Conservation (phyloP, 37 sponge, comb jelly and placozoan genomes). For the Amphimedon queenslandica region DNA sequence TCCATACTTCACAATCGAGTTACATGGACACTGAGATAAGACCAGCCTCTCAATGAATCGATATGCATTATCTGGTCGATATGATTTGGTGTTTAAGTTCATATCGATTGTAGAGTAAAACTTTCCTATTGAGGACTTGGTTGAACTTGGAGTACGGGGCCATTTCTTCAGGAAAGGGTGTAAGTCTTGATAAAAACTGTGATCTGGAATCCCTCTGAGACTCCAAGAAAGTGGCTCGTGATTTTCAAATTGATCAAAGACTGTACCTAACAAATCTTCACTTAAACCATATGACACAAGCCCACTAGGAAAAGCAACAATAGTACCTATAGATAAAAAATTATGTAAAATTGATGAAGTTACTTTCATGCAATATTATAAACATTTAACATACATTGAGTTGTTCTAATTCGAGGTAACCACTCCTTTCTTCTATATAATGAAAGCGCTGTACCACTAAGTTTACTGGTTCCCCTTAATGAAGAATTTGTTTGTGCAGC, state of each 20-base stretch:
- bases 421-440: background rate
- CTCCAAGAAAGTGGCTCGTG: background rate
- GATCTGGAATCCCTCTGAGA: background rate
- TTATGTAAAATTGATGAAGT: background rate
- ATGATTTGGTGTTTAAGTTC: background rate
- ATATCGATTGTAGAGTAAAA: constrained; percentile 32
- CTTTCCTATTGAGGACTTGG: constrained; percentile 13
- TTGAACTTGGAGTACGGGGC: constrained; percentile 1
- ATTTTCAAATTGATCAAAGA: constrained; percentile 2
- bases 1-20: background rate
- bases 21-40: background rate
- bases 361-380: no score
- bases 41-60: constrained; percentile 17
- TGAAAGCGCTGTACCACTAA: background rate
- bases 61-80: constrained; percentile 21
- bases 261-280: constrained; percentile 7
- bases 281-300: background rate
- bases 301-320: constrained; percentile 1
- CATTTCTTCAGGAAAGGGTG: constrained; percentile 2
- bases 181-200: constrained; percentile 20
- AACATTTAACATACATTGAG: background rate
- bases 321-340: background rate
- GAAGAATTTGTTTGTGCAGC: constrained; percentile 15
- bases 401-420: constrained; percentile 4
- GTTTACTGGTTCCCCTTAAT: background rate